Evolutionary conservation across 2,113 vertebrate species (phyloP).

Genomic region (Megaceryle maxima): DNA sequence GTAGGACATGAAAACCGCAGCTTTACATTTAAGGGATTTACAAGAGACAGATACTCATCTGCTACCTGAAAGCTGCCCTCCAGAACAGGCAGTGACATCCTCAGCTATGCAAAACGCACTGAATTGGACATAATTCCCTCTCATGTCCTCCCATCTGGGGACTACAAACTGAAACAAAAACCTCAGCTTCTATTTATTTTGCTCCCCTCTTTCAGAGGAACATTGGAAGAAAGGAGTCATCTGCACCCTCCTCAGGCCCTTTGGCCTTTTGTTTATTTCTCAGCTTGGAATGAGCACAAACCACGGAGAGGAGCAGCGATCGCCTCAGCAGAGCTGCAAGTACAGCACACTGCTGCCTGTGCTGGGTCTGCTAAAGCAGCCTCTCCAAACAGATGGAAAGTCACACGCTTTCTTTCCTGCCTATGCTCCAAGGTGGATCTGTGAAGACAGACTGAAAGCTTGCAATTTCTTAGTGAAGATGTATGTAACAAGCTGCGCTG

Average conservation of each 20-base stretch:
- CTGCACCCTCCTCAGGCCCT: background rate
- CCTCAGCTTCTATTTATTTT: background rate
- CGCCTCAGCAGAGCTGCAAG: background rate
- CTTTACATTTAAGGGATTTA: background rate
- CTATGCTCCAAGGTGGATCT: background rate
- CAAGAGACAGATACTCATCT: background rate
- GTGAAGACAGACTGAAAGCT: background rate
- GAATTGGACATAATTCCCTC: background rate
- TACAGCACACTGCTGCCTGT: background rate
- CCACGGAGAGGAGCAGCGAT: background rate
- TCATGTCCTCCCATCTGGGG: background rate
- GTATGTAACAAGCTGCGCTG: background rate
- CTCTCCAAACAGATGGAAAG: background rate
- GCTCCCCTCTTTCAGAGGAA: background rate
- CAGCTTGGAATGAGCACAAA: background rate
- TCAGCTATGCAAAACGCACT: background rate
- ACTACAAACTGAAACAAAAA: background rate
- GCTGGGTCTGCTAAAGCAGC: background rate
- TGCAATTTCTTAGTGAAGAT: background rate
- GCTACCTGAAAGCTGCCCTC: accelerated
- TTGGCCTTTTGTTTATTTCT: background rate
- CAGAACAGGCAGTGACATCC: background rate
- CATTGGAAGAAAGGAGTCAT: background rate
- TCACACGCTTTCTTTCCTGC: background rate
- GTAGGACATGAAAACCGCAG: background rate